phyloP scores from a whole-genome alignment of 2,113 vertebrate species.

The Podarcis muralis region DNA sequence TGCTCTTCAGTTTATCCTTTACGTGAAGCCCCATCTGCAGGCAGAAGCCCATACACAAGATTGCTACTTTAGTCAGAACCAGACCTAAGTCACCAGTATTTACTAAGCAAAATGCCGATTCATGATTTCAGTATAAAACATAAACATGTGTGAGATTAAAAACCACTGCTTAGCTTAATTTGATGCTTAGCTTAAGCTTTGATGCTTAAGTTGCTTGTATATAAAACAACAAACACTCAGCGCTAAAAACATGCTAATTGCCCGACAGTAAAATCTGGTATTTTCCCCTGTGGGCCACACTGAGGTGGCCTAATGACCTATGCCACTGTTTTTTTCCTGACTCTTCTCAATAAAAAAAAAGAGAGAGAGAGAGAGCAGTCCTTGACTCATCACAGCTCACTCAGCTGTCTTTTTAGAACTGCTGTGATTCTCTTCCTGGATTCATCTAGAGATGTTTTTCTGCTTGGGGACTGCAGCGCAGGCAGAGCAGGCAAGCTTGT shows the following conservation, averaged over 20 bases:
- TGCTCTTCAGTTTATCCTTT: background rate
- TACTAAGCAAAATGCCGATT: background rate
- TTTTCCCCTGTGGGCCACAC: accelerated
- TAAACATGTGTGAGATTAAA: background rate
- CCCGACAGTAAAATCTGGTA: too few species aligned
- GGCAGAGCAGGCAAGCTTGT: constrained; percentile 12
- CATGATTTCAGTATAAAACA: constrained; percentile 14
- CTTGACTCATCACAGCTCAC: constrained; percentile 57
- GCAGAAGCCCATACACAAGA: background rate
- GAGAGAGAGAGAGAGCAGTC: background rate
- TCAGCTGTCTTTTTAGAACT: constrained; percentile 64
- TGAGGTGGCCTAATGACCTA: accelerated
- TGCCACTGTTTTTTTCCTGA: accelerated
- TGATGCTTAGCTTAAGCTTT: too few species aligned
- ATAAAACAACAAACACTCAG: background rate
- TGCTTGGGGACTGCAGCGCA: constrained; percentile 61
- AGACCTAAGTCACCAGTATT: background rate
- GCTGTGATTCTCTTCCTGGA: constrained; percentile 60
- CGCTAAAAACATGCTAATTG: accelerated
- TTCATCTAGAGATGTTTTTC: constrained; percentile 50
- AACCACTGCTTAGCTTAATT: background rate
- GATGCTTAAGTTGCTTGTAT: background rate
- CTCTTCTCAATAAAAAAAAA: accelerated
- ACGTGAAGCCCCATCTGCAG: background rate
- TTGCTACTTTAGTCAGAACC: background rate